Base-by-base conservation (phyloP, 2,113 vertebrate genomes). In the Nannospalax galili region DNA sequence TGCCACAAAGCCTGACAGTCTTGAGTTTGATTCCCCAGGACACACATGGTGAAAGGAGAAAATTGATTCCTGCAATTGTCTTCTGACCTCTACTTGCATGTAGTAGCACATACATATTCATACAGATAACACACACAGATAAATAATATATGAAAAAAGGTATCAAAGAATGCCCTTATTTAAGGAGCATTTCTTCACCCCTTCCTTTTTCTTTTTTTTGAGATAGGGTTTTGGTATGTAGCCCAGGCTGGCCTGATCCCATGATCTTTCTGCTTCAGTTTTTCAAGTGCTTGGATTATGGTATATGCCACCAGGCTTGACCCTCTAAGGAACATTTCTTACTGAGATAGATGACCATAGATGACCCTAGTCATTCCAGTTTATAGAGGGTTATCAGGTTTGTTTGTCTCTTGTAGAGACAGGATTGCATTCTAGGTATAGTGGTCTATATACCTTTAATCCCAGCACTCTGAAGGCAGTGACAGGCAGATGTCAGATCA, bases 111-210 rank as follows among this genome's bases (percentile, higher is more conserved):
- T 52, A 11, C 48, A 52, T 52, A 52, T 11, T 52, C 48, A 52
- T 52, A 52, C 48, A 52, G 48, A 11, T 52, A 6, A 52, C 26
- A 40, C 3, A 35, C 16, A 60, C 19, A 5, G 24, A 64, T n/a
- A 62, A 15, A 64, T 20, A 15, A 7, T n/a, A 40, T 60, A 62
- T 24, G n/a, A n/a, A 52, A 52, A 52, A 52, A 52, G 11, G 48
- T 52, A 40, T 58, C 24, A n/a, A 82, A 92, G 93, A 73, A 90
- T 92, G 92, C 73, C 12, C 48, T 93, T 20, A 89, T 91, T 30
- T 92, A 65, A 78, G 48, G 35, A 86, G 7, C 37, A 84, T 40
- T 87, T 72, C 48, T 58, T 65, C 24, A 17, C 0, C 0, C 35
- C 10, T 5, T 20, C 48, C 48, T n/a, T n/a, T 28, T 62, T 14